Evolutionary conservation across 2,888 invertebrate species (phyloP).

Genomic region (Branchellion lobata): DNA sequence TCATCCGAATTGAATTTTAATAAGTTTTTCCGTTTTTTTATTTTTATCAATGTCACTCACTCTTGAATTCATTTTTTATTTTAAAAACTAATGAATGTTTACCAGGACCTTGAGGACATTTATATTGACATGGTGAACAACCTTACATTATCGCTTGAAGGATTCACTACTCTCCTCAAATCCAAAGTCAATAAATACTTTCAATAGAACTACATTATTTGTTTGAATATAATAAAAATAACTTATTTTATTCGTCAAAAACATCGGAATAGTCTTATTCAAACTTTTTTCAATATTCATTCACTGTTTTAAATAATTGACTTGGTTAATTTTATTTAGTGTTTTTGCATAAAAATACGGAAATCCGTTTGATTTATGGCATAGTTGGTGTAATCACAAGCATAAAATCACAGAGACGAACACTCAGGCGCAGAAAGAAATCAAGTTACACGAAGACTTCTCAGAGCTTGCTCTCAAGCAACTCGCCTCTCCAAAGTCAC

Average conservation of each 20-base stretch:
- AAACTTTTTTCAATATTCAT: not conserved
- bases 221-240: too few species aligned
- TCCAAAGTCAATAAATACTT: conserved; percentile 6
- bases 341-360: too few species aligned
- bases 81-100: too few species aligned
- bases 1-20: too few species aligned
- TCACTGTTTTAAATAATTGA: not conserved
- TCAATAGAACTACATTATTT: not conserved
- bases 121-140: conserved; percentile 26
- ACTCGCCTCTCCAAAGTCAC: not conserved
- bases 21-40: too few species aligned
- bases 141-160: not conserved
- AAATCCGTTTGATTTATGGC: too few species aligned
- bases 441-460: not conserved
- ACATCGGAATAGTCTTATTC: too few species aligned
- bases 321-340: not conserved
- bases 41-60: too few species aligned
- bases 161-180: not conserved
- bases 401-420: not conserved
- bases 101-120: conserved; percentile 28
- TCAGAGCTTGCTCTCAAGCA: not conserved
- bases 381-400: too few species aligned
- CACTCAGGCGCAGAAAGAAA: not conserved
- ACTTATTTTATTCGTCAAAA: too few species aligned
- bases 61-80: too few species aligned